A percentile compares a stretch with the other conserved stretches of the same genome.
Conservation (phyloP, 2,888 invertebrate genomes). For the Portevinia maculata region DNA sequence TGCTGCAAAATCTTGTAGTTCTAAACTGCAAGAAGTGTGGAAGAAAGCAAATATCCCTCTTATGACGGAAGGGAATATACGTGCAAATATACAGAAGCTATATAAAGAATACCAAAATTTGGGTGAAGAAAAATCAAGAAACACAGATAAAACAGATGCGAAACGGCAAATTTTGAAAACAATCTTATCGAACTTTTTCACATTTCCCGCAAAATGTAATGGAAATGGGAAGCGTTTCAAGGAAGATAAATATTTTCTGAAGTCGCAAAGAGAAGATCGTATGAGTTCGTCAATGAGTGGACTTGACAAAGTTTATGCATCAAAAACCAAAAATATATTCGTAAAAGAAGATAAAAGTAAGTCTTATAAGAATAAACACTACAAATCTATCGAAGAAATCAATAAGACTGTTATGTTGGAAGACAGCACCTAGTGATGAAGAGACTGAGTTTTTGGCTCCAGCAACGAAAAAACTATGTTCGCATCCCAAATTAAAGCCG, state of each 20-base stretch:
- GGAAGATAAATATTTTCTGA: not conserved
- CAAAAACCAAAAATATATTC: not conserved
- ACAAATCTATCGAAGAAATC: not conserved
- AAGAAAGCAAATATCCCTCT: too few species aligned
- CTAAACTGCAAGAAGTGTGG: too few species aligned
- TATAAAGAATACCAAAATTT: too few species aligned
- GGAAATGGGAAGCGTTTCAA: not conserved
- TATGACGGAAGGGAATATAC: not conserved
- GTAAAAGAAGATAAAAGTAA: not conserved
- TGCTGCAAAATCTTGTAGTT: too few species aligned
- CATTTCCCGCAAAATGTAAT: conserved; percentile 3
- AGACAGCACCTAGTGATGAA: not conserved
- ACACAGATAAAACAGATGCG: too few species aligned
- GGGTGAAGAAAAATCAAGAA: not conserved
- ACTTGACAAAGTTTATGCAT: not conserved
- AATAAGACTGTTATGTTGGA: not conserved
- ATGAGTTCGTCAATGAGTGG: not conserved
- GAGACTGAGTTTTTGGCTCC: not conserved
- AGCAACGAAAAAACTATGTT: conserved; percentile 3
- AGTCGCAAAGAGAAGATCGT: too few species aligned
- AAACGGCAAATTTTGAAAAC: too few species aligned
- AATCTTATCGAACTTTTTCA: too few species aligned
- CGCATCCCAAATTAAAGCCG: conserved; percentile 15
- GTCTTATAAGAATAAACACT: too few species aligned
- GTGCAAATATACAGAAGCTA: not conserved